Base-by-base conservation (phyloP, 1,140 invertebrate genomes). In the Megathymus violae region DNA sequence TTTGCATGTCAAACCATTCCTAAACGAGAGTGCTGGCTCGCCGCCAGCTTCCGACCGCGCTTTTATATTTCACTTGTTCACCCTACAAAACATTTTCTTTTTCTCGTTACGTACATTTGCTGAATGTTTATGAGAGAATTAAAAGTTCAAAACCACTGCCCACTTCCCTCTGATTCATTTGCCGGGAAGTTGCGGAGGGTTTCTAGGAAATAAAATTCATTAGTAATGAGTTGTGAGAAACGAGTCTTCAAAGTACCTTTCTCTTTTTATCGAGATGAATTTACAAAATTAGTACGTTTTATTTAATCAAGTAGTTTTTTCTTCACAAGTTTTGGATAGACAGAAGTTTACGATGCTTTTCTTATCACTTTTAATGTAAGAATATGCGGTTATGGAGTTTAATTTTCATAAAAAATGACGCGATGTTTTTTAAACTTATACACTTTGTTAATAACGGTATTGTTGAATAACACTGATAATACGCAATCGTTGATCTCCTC, bases 11-110 rank as follows among this genome's bases (percentile, higher is more conserved):
- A 68, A 67, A 67, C 61, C 58, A 41, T 52, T 62, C 22, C 64
- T 52, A 71, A 71, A 69, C 61, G 71, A 54, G 67, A 66, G 50
- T 62, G 62, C 67, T 73, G 71, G 71, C 68, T 56, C 60, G 1
- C 51, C 16, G 67, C 71, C 67, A 73, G 64, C 52, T 66, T 62
- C 70, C 69, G 63, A 64, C 43, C 64, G 40, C 52, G 63, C 67
- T 73, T 67, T 73, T 69, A 62, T 71, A 69, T 69, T 73, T 67
- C 58, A 64, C 64, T 69, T 62, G 64, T 64, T 63, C 47, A 67
- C 54, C 52, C 64, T 38, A 74, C 64, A 70, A 67, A 69, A 64
- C 61, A 64, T 68, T 64, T 64, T 68, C 60, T 63, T 63, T 59
- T 63, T 54, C 61, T 51, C 50, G 50, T 63, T 63, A 63, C 50